Base-by-base conservation (phyloP, 2,888 invertebrate genomes). In the Melinaea marsaeus region DNA sequence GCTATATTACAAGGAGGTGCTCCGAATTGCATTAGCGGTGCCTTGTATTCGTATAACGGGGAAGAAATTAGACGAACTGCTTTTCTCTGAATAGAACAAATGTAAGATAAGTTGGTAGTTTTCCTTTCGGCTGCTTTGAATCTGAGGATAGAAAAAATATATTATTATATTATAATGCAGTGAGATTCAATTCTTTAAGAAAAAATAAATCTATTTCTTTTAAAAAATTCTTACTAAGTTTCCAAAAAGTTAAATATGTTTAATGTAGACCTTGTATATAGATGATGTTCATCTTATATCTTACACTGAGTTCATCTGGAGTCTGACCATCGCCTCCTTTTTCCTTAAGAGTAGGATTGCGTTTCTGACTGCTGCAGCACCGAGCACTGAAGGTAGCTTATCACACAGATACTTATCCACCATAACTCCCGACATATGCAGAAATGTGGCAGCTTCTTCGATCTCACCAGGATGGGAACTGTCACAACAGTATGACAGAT, bases 401-500 rank as follows among this genome's bases (percentile, higher is more conserved):
- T 71, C 64, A 11, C 81, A 79, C 0, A 85, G 63, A 0, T 64
- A 61, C 58, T 79, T 83, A 64, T 82, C 75, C 2, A 83, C 78
- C 77, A 88, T 77, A 66, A 84, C 22, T 0, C 83, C 84, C 0
- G 81, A 75, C 79, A 85, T 76, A 68, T 79, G 82, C 0, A 89
- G 67, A 67, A 88, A 87, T 0, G 85, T 84, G 3, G 88, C 84
- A 0, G 84, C 85, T 22, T 76, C 69, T 61, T 86, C 83, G 3
- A 86, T 80, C 60, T 85, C 84, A 0, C 75, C 80, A 1, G 77
- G 75, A 0, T 75, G 65, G 0, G 65, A 54, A 0, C 64, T 66
- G 64, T 84, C 80, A 55, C 84, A 85, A 72, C 77, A 81, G 86
- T 84, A 88, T 0, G 84, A 74, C 0, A 88, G 62, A 65, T 86